A percentile compares a stretch with the other conserved stretches of the same genome.
Conservation (phyloP, 2,797 vertebrate genomes). For the Pyrrhura leucotis region DNA sequence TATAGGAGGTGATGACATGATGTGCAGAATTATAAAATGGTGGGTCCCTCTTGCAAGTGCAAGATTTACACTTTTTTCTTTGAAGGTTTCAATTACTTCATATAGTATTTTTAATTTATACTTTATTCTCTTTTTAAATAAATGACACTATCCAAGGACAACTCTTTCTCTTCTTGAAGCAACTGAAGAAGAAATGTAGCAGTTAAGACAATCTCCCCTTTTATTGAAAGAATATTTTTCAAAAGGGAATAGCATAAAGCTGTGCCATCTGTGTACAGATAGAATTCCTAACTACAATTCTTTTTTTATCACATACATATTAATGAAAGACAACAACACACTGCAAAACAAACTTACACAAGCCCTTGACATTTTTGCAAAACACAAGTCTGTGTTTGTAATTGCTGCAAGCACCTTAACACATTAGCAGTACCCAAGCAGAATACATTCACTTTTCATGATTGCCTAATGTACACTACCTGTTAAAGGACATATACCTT, state of each 20-base stretch:
- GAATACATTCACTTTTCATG: not conserved
- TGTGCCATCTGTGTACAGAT: not conserved
- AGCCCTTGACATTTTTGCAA: not conserved
- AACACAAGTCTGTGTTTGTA: not conserved
- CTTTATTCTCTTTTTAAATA: not conserved
- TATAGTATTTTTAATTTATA: not conserved
- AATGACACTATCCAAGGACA: not conserved
- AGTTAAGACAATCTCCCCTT: not conserved
- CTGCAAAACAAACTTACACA: not conserved
- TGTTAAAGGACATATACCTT: not conserved
- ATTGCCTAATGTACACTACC: not conserved
- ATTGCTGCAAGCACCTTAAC: not conserved
- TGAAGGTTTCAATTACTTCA: not conserved
- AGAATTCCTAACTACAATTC: not conserved
- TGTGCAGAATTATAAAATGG: slow-evolving; percentile 32
- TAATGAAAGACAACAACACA: not conserved
- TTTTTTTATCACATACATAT: not conserved
- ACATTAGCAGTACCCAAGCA: not conserved
- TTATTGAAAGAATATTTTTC: not conserved
- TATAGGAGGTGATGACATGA: slow-evolving; percentile 33
- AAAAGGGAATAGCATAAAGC: not conserved
- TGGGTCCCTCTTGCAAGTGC: not conserved
- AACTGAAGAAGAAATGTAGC: not conserved
- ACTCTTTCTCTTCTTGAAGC: not conserved
- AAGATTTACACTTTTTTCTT: not conserved